Conservation (phyloP, 2,797 vertebrate species). For the Scomberomorus guttatus region DNA sequence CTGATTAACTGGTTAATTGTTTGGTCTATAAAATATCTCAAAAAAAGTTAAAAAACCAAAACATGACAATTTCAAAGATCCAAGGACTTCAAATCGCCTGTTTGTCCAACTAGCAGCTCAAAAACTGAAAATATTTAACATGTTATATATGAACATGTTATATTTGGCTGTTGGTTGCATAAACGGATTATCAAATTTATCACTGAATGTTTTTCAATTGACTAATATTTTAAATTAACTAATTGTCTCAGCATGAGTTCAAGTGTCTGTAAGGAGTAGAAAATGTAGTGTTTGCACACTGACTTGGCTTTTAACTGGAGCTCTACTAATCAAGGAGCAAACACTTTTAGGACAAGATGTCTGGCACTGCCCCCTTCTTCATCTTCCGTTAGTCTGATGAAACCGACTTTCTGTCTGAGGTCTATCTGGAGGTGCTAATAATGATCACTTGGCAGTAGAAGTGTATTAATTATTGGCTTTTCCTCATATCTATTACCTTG, state of each 20-base stretch:
- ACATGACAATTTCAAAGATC: too few relatives aligned
- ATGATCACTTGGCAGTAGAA: constrained; percentile 42
- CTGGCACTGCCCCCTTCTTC: background rate
- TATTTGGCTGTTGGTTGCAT: background rate
- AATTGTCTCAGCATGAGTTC: background rate
- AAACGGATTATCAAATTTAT: background rate
- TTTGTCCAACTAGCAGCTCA: background rate
- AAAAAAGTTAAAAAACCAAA: background rate
- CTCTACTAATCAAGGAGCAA: constrained; percentile 1
- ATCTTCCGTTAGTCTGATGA: constrained; percentile 6
- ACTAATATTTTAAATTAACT: background rate
- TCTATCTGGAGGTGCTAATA: constrained; percentile 42
- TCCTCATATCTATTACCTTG: constrained; percentile 66
- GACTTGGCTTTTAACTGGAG: background rate
- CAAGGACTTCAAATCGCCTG: too few relatives aligned
- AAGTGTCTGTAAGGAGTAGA: constrained; percentile 1
- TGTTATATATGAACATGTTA: background rate
- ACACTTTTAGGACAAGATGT: background rate
- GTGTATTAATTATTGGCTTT: constrained; percentile 62
- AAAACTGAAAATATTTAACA: background rate
- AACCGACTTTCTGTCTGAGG: constrained; percentile 17
- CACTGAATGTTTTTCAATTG: background rate
- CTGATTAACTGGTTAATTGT: too few relatives aligned
- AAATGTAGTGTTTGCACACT: background rate
- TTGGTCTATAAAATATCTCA: too few relatives aligned